Conservation (phyloP, 1,140 invertebrate species). For the Plectrocnemia conspersa region DNA sequence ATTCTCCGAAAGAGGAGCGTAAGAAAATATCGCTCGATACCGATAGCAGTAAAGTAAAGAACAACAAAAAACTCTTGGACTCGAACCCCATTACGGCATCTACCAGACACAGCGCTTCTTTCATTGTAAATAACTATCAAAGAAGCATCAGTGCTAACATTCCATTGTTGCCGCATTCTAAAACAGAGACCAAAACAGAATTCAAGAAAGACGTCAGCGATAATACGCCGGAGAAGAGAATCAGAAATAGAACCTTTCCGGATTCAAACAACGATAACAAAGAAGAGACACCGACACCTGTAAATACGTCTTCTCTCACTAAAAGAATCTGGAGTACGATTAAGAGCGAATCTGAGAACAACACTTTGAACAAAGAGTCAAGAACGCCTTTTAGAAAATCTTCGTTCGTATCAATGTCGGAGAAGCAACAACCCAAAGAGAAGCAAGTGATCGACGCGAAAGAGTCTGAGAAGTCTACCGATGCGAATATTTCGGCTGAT, state of each 20-base stretch:
- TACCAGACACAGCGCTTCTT: neutral
- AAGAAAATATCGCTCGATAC: conserved; percentile 39
- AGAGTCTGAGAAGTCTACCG: conserved; percentile 33
- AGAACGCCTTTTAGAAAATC: conserved; percentile 26
- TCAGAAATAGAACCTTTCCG: conserved; percentile 50
- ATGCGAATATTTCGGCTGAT: conserved; percentile 33
- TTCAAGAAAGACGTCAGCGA: conserved; percentile 52
- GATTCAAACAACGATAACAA: conserved; percentile 45
- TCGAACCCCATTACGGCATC: conserved; percentile 43
- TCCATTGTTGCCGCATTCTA: conserved; percentile 24
- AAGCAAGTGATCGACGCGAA: conserved; percentile 15
- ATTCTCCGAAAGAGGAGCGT: conserved; percentile 41
- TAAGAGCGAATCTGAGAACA: conserved; percentile 37
- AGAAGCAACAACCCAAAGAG: conserved; percentile 28
- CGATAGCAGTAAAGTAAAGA: conserved; percentile 35
- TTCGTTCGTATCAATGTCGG: conserved; percentile 35
- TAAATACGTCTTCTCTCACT: conserved; percentile 42
- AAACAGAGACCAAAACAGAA: conserved; percentile 38
- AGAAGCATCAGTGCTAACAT: conserved; percentile 45
- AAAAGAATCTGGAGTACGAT: conserved; percentile 45
- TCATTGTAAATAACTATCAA: conserved; percentile 31
- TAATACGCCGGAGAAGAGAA: conserved; percentile 48
- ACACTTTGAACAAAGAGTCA: conserved; percentile 17
- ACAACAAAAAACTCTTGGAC: conserved; percentile 45
- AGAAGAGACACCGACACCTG: conserved; percentile 44